Conservation (phyloP, 2,113 vertebrate species). For the Xyliphius kryptos region DNA sequence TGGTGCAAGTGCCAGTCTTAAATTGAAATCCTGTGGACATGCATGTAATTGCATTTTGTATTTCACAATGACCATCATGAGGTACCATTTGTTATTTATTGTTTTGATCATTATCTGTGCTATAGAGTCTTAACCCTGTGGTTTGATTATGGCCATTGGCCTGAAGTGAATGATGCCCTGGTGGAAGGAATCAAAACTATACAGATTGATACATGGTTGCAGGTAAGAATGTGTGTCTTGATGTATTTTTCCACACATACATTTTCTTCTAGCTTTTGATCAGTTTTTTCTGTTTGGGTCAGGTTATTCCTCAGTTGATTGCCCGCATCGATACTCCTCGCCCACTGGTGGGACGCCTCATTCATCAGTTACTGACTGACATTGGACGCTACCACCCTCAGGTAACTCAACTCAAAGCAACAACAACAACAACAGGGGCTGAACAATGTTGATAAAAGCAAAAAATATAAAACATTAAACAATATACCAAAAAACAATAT, state of each 20-base stretch:
- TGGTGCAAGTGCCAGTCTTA: no score
- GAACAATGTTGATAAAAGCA: no score
- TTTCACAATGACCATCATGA: no score
- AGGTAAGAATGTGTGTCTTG: no score
- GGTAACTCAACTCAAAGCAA: no score
- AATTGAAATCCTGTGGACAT: no score
- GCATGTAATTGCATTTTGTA: no score
- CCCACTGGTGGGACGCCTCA: slow-evolving; percentile 88
- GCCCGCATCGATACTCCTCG: slow-evolving; percentile 95
- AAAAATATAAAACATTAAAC: no score
- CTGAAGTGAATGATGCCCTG: slow-evolving; percentile 93
- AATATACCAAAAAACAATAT: no score
- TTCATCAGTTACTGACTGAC: slow-evolving; percentile 95
- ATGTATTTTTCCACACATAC: no score
- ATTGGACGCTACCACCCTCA: slow-evolving; percentile 95
- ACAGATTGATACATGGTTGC: slow-evolving; percentile 97
- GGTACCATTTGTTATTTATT: not conserved
- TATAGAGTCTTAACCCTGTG: slow-evolving; percentile 95
- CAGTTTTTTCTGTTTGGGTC: not conserved
- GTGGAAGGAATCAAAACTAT: slow-evolving; percentile 98
- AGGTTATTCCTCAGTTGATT: slow-evolving; percentile 98
- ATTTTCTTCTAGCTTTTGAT: no score
- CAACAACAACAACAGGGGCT: no score
- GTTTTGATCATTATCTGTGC: not conserved
- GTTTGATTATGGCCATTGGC: slow-evolving; percentile 98